Evolutionary conservation across 2,797 vertebrate species (phyloP).

Genomic region (Lithobates sylvaticus): DNA sequence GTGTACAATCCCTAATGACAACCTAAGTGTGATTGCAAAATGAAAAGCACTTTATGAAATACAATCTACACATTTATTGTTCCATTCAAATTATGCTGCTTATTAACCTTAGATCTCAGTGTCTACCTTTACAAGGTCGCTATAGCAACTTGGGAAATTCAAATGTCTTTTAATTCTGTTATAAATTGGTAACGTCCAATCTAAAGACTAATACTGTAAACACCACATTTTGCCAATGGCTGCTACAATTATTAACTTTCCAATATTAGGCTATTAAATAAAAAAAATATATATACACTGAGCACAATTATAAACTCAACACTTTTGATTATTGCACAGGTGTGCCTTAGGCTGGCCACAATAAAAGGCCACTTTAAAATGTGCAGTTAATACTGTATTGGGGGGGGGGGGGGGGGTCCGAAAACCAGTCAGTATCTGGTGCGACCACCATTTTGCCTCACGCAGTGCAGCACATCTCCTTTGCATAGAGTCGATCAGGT

Average conservation of each 20-base stretch:
- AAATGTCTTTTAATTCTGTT: conserved; percentile 3
- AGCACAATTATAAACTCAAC: too few species aligned
- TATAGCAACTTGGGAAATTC: conserved; percentile 39
- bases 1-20: conserved; percentile 41
- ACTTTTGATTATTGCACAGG: too few species aligned
- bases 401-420: too few species aligned
- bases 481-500: too few species aligned
- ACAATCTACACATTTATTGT: conserved; percentile 40
- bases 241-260: neutral
- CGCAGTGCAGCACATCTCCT: too few species aligned
- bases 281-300: too few species aligned
- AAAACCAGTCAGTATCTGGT: too few species aligned
- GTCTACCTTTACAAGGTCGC: conserved; percentile 28
- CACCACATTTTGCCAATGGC: neutral
- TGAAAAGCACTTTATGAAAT: conserved; percentile 58
- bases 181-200: conserved; percentile 11
- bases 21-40: conserved; percentile 36
- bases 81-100: conserved; percentile 34
- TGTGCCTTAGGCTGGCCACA: too few species aligned
- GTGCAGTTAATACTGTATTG: too few species aligned
- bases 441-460: too few species aligned
- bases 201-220: neutral
- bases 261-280: too few species aligned
- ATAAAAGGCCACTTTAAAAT: too few species aligned
- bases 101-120: conserved; percentile 50